These are phyloP conservation scores for Gavialis gangeticus DNA, from an alignment of 2,113 vertebrate species.

Conservation along the genomic window DNA sequence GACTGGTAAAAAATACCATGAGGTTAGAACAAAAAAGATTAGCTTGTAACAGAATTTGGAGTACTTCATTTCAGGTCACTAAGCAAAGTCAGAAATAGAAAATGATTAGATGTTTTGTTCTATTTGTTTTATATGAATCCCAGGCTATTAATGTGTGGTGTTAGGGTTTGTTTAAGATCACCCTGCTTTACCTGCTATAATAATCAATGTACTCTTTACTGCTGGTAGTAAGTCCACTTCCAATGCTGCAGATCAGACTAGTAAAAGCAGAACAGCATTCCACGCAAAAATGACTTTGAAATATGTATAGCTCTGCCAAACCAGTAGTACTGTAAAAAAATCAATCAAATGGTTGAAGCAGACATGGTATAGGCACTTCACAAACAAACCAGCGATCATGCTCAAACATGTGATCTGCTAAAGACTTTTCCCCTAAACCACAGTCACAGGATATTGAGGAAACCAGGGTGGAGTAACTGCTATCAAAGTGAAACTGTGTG, in stretches of 20 bases:
- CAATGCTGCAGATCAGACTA: constrained; percentile 20
- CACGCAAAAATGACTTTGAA: constrained; percentile 40
- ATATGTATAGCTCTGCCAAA: constrained; percentile 31
- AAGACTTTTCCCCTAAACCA: constrained; percentile 14
- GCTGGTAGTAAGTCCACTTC: neutral
- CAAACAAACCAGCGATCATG: constrained; percentile 51
- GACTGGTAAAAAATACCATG: constrained; percentile 35
- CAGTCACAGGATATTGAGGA: constrained; percentile 29
- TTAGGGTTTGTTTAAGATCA: constrained; percentile 30
- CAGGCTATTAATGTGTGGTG: neutral
- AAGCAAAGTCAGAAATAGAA: constrained; percentile 50
- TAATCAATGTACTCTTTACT: constrained; percentile 15
- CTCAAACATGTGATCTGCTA: constrained; percentile 41
- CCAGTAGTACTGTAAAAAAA: constrained; percentile 27
- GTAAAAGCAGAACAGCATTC: constrained; percentile 28
- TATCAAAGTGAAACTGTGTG: constrained; percentile 4
- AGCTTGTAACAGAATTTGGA: constrained; percentile 24
- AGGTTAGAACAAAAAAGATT: constrained; percentile 54
- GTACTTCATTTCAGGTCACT: constrained; percentile 17
- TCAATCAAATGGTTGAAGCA: constrained; percentile 44
- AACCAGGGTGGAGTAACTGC: constrained; percentile 29
- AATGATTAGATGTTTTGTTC: constrained; percentile 34
- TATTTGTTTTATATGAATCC: constrained; percentile 52
- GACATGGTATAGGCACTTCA: constrained; percentile 60
- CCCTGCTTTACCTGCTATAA: neutral